phyloP scores from a whole-genome alignment of 2,888 invertebrate genomes.

The Glyphotaelius pellucidus region DNA sequence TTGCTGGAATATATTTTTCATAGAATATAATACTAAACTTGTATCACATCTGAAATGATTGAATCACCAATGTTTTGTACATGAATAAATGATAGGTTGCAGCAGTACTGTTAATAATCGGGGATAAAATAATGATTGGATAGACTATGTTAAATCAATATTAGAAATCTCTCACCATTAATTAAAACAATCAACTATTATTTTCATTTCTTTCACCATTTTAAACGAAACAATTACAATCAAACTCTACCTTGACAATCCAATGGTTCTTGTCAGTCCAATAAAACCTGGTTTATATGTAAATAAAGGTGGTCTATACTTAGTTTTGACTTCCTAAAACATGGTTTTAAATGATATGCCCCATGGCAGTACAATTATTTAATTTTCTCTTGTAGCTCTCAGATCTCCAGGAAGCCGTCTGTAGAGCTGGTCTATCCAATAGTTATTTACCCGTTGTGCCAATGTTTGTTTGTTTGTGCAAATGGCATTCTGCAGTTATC shows the following conservation, averaged over 20 bases:
- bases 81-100: neutral
- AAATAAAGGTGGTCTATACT: too few species aligned
- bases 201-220: too few species aligned
- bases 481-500: too few species aligned
- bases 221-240: neutral
- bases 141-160: neutral
- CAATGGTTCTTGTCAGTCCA: too few species aligned
- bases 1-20: neutral
- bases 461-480: too few species aligned
- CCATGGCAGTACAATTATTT: too few species aligned
- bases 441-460: neutral
- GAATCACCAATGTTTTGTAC: slow-evolving; percentile 22
- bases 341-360: too few species aligned
- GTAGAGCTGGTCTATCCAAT: neutral
- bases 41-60: neutral
- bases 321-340: too few species aligned
- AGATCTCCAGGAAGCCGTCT: neutral
- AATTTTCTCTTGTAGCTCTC: neutral
- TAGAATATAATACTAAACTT: neutral
- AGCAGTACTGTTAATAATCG: neutral
- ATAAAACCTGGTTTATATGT: too few species aligned
- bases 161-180: neutral
- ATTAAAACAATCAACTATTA: too few species aligned
- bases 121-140: neutral
- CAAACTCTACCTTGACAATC: too few species aligned